Evolutionary conservation across 2,113 vertebrate species (phyloP), one percentile per base, ranked within the genome.

Genomic region (Procavia capensis): DNA sequence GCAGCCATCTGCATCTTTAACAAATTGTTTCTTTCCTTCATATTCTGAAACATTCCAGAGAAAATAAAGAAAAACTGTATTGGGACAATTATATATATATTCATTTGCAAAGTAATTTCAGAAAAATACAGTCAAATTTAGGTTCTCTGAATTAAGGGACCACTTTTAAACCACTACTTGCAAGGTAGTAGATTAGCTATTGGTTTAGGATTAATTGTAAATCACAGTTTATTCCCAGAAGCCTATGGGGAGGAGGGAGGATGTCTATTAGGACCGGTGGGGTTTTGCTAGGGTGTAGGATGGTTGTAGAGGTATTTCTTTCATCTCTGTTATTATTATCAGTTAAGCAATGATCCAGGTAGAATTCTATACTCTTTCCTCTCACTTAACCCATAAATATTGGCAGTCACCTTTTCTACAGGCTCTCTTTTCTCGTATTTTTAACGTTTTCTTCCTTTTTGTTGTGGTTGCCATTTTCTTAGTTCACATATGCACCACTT

Each of bases 261-360:
- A 10, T 16, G 13, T 3, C 4, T 61, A 17, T 63, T 36, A 66
- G 36, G 1, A 29, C 13, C 0, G 0, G 3, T n/a, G 34, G 36
- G 2, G 2, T 59, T 64, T 57, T 22, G 43, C 11, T 4, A 1
- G 10, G 16, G 54, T 50, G 20, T 17, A 27, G 5, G 10, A 20
- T 31, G 29, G 29, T 14, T 45, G 39, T 25, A 39, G 9, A 61
- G 17, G 7, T 19, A 2, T 79, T 76, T 64, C 6, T 19, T 74
- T 96, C 64, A 43, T 43, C 4, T 22, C 85, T 25, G 22, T 34
- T 57, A 82, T 36, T 82, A 11, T 29, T 29, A 17, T 84, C 13
- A 54, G 50, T 13, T 16, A 54, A 13, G 50, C 11, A 16, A 54
- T 17, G 39, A 29, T 43, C 2, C 1, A 24, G 31, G 13, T 9